phyloP scores from a whole-genome alignment of 2,113 vertebrate species.

The Brienomyrus brachyistius region DNA sequence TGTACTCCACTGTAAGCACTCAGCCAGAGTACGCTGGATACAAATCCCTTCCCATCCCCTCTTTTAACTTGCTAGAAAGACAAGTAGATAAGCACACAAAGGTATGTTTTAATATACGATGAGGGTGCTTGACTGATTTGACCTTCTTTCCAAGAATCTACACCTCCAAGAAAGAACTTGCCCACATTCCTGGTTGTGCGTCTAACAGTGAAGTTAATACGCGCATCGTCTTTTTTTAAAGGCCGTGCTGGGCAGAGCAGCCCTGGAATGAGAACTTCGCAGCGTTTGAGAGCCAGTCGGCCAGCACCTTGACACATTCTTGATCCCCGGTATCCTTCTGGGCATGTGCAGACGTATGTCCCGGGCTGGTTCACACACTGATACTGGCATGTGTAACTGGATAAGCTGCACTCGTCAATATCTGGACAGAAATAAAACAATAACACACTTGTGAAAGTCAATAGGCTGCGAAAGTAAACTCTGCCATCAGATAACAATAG shows the following conservation, averaged over 20 bases:
- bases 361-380: slow-evolving; percentile 87
- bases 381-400: slow-evolving; percentile 83
- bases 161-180: background rate
- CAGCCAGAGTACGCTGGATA: background rate
- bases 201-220: background rate
- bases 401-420: slow-evolving; percentile 85
- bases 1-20: background rate
- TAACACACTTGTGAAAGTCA: slow-evolving; percentile 20
- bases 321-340: slow-evolving; percentile 82
- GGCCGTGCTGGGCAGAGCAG: background rate
- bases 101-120: background rate
- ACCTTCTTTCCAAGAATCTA: slow-evolving; percentile 1
- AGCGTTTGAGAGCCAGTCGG: background rate
- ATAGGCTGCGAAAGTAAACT: background rate
- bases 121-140: background rate
- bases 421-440: slow-evolving; percentile 52
- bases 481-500: background rate
- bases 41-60: background rate
- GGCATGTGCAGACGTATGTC: slow-evolving; percentile 81
- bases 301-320: slow-evolving; percentile 81
- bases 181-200: background rate
- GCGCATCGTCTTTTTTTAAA: background rate
- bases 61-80: background rate
- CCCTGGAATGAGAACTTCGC: background rate
- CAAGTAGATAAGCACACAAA: background rate